Evolutionary conservation across 2,113 vertebrate species (phyloP).

Genomic region (Dromaius novaehollandiae): DNA sequence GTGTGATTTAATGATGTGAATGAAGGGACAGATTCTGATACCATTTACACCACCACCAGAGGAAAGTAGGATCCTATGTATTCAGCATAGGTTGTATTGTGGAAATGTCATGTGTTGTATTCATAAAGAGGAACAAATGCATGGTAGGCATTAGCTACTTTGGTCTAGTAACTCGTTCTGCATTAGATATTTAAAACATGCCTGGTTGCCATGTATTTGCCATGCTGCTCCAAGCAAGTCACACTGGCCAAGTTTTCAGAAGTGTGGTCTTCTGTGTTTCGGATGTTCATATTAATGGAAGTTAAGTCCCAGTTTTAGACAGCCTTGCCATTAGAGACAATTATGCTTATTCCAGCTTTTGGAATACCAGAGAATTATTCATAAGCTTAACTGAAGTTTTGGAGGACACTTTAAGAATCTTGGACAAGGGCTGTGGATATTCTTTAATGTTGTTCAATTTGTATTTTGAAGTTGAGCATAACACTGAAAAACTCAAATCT

Average conservation of each 20-base stretch:
- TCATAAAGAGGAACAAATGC: not conserved
- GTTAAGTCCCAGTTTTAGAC: not conserved
- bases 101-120: not conserved
- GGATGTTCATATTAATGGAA: not conserved
- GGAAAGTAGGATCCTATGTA: not conserved
- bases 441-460: not conserved
- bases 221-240: not conserved
- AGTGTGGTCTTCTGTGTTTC: not conserved
- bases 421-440: not conserved
- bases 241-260: not conserved
- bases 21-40: constrained; percentile 35
- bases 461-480: not conserved
- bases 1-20: constrained; percentile 49
- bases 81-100: not conserved
- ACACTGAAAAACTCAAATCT: not conserved
- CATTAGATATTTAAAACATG: not conserved
- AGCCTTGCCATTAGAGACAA: not conserved
- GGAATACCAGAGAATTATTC: not conserved
- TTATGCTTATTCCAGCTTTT: not conserved
- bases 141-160: not conserved
- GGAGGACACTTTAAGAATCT: not conserved
- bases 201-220: not conserved
- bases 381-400: not conserved
- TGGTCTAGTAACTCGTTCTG: not conserved
- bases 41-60: constrained; percentile 5